Base-by-base conservation (phyloP, 2,888 invertebrate genomes). In the Iselma pallidipennis region DNA sequence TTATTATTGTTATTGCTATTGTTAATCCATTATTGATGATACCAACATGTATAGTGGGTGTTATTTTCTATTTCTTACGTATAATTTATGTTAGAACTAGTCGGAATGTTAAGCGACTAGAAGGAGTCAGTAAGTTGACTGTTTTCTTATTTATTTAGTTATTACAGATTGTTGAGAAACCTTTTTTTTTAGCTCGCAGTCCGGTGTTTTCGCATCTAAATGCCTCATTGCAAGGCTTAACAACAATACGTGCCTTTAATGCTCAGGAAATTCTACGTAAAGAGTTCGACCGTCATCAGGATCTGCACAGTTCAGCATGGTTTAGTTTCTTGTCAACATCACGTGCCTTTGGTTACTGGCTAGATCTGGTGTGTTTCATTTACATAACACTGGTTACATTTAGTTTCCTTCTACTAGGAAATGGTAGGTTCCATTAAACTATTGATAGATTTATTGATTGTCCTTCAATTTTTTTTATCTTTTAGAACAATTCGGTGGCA, bases 181-280 rank as follows among this genome's bases (percentile, higher is more conserved):
- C 33, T 9, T 48, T n/a, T 57, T 51, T 77, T 80, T 49, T 83
- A 94, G 94, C 95, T 66, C 90, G 96, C 62, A 96, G 96, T 73
- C 98, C 98, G 0, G 94, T 98, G n/a, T 98, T 96, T 83, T 92
- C 93, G 2, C 96, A 97, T 77, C 83, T 98, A 73, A 94, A 91
- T 76, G 92, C 96, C 25, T 90, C 95, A 0, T 83, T 98, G 4
- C 91, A 93, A 78, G 98, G 98, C 0, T 84, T 98, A 64, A 89
- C 94, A 0, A 96, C 96, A 0, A 96, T 98, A 51, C 86, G 98
- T 57, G 94, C 96, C 0, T 96, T 94, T 77, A 88, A 88, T 6
- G 94, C 94, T 0, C 91, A 95, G 77, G 85, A 88, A 56, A 87
- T 91, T 21, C 88, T 97, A 48, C 88, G 88, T 49, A 82, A 86